Percentiles rank a stretch among this genome's conserved stretches.
Conservation (phyloP, 2,113 vertebrate genomes). For the Miniopterus natalensis region DNA sequence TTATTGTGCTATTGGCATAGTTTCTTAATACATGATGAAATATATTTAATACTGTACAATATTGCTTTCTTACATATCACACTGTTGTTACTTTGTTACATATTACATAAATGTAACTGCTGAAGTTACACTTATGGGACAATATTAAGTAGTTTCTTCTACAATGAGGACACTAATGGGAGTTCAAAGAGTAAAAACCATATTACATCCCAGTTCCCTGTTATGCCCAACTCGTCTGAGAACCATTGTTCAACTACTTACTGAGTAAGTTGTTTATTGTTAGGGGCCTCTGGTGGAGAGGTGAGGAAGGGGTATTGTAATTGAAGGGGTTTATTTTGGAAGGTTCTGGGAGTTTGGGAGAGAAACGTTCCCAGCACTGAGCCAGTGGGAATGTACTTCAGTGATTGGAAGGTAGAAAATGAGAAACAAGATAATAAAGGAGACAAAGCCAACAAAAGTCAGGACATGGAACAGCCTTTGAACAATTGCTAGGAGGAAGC, state of each 20-base stretch:
- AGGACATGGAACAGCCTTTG: constrained; percentile 13
- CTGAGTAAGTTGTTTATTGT: constrained; percentile 72
- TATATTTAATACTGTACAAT: not conserved
- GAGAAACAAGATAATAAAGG: constrained; percentile 66
- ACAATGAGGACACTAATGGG: not conserved
- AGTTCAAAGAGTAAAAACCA: constrained; percentile 40
- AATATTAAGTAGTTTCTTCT: not conserved
- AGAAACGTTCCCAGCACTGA: constrained; percentile 29
- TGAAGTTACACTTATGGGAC: not conserved
- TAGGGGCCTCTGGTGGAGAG: constrained; percentile 68
- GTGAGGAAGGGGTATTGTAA: constrained; percentile 43
- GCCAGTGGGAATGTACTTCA: constrained; percentile 13
- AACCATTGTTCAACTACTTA: constrained; percentile 29
- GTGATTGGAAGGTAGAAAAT: not conserved
- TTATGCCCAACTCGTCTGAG: constrained; percentile 37
- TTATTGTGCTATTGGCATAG: not conserved
- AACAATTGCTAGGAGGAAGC: constrained; percentile 29
- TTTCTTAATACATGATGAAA: not conserved
- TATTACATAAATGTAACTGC: not conserved
- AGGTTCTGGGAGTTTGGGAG: constrained; percentile 23
- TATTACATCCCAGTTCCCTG: not conserved
- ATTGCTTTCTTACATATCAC: not conserved
- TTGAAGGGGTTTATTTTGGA: constrained; percentile 62
- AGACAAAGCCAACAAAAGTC: constrained; percentile 35
- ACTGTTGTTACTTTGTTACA: not conserved